These are phyloP conservation scores for Cossypha heuglini DNA, from an alignment of 2,797 vertebrate species.

Conservation along the genomic window DNA sequence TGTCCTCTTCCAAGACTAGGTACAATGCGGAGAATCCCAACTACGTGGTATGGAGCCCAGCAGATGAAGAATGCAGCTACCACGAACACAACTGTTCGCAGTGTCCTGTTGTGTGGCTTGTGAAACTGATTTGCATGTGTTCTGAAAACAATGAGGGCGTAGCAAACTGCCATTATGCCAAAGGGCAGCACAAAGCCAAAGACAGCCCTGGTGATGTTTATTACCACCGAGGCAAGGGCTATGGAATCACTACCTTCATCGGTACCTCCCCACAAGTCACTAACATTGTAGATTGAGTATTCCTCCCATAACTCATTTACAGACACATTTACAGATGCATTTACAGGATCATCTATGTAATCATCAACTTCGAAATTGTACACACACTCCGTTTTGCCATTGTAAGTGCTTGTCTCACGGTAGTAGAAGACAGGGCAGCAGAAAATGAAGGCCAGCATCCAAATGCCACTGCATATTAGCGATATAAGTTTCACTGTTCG, in stretches of 20 bases:
- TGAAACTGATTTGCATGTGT: background rate
- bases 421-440: slow-evolving; percentile 76
- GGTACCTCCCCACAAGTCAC: background rate
- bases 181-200: slow-evolving; percentile 73
- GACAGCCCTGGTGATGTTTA: slow-evolving; percentile 46
- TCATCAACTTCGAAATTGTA: background rate
- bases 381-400: slow-evolving; percentile 10
- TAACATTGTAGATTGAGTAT: background rate
- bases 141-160: slow-evolving; percentile 33
- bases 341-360: background rate
- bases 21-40: slow-evolving; percentile 51
- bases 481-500: slow-evolving; percentile 58
- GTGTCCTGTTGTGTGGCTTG: slow-evolving; percentile 47
- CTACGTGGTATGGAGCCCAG: slow-evolving; percentile 73
- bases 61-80: slow-evolving; percentile 70
- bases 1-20: background rate
- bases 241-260: background rate
- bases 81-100: slow-evolving; percentile 28
- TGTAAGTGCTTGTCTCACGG: background rate
- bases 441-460: slow-evolving; percentile 75
- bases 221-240: background rate
- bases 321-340: background rate
- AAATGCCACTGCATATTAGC: slow-evolving; percentile 61
- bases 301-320: background rate
- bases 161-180: slow-evolving; percentile 61